A percentile compares a stretch with the other conserved stretches of the same genome.
phyloP scores from a whole-genome alignment of 2,888 invertebrate species.

The Lochmaea crataegi region DNA sequence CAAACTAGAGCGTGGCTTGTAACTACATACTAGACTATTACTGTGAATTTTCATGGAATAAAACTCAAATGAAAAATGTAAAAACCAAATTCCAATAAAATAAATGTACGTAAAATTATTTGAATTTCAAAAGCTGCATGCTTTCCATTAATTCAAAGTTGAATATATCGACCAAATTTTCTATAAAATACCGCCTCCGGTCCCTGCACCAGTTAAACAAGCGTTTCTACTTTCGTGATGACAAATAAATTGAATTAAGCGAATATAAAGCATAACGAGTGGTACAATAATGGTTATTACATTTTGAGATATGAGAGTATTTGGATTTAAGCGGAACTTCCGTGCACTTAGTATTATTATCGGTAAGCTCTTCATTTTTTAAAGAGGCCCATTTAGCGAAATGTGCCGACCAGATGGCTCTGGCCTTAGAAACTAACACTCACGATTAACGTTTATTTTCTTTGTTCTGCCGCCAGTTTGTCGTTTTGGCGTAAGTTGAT shows the following conservation, averaged over 20 bases:
- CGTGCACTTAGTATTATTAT: constrained; percentile 61
- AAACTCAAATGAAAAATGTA: not conserved
- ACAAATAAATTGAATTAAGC: constrained; percentile 56
- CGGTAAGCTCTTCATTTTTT: constrained; percentile 58
- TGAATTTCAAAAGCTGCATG: not conserved
- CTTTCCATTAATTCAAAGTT: not conserved
- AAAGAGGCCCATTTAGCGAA: constrained; percentile 52
- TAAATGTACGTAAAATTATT: not conserved
- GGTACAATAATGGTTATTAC: constrained; percentile 60
- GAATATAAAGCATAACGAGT: constrained; percentile 53
- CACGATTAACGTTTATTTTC: constrained; percentile 34
- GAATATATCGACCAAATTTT: constrained; percentile 26
- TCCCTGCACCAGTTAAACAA: constrained; percentile 51
- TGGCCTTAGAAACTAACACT: constrained; percentile 24
- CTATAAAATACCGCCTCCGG: constrained; percentile 13
- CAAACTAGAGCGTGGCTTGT: too few relatives aligned
- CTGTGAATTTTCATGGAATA: not conserved
- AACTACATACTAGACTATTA: not conserved
- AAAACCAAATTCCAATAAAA: not conserved
- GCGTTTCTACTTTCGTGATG: constrained; percentile 50
- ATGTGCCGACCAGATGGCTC: constrained; percentile 47
- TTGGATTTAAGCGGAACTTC: constrained; percentile 55
- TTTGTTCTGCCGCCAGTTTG: constrained; percentile 24
- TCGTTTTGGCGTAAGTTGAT: constrained; percentile 23
- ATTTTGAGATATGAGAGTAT: constrained; percentile 60